phyloP scores from a whole-genome alignment of 2,888 invertebrate genomes.

The Eupithecia exiguata region DNA sequence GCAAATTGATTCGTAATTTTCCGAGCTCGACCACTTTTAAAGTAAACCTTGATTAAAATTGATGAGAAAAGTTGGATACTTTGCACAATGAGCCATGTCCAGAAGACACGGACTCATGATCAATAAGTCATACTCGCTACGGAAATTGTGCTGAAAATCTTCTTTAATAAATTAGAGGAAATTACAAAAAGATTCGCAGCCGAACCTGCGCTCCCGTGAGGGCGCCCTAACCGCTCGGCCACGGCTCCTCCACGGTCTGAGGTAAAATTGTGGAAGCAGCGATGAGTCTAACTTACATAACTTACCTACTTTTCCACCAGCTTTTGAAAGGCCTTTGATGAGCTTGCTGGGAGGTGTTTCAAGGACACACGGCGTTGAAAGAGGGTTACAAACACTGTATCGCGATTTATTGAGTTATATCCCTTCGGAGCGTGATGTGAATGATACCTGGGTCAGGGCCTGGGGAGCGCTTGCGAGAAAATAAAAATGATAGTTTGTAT shows the following conservation, averaged over 20 bases:
- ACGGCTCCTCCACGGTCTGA: constrained; percentile 84
- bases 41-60: constrained; percentile 57
- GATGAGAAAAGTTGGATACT: constrained; percentile 55
- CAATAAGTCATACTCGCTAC: constrained; percentile 28
- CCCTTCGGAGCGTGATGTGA: background rate
- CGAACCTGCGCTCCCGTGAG: constrained; percentile 96
- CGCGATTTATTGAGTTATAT: background rate
- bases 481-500: background rate
- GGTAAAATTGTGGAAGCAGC: background rate
- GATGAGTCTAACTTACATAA: background rate
- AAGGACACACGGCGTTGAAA: background rate
- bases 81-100: constrained; percentile 43
- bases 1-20: constrained; percentile 47
- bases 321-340: background rate
- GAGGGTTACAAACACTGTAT: background rate
- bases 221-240: constrained; percentile 95
- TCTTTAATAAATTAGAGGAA: constrained; percentile 15
- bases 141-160: constrained; percentile 25
- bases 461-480: background rate
- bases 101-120: constrained; percentile 32
- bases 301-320: background rate
- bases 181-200: constrained; percentile 82
- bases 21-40: constrained; percentile 42
- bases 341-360: background rate
- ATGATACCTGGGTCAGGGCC: background rate